These are phyloP conservation scores for Scaptomyza flava DNA, from an alignment of 2,888 invertebrate species.

Conservation along the genomic window DNA sequence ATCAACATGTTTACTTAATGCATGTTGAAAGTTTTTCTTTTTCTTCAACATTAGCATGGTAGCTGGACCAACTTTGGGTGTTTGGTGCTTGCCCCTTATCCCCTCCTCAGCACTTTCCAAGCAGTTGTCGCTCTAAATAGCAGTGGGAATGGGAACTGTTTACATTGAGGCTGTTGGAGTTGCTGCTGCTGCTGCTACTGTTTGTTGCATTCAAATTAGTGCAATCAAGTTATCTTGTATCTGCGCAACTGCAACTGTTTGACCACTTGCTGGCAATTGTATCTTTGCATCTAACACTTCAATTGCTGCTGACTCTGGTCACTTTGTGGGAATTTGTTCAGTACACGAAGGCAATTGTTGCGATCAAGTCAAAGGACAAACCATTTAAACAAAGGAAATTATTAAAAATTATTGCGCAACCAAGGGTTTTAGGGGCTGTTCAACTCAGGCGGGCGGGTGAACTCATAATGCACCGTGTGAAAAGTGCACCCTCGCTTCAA, in stretches of 20 bases:
- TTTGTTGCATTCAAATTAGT: conserved; percentile 73
- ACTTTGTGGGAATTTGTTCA: conserved; percentile 71
- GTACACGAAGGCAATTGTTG: conserved; percentile 48
- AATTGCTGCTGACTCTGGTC: conserved; percentile 52
- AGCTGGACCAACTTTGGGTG: conserved; percentile 37
- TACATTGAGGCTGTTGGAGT: conserved; percentile 20
- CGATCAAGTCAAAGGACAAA: conserved; percentile 69
- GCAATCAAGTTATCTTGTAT: conserved; percentile 80
- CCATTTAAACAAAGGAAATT: conserved; percentile 81
- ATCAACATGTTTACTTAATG: neutral
- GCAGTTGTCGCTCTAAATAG: conserved; percentile 55
- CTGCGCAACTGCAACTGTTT: conserved; percentile 51
- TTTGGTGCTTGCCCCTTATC: conserved; percentile 20
- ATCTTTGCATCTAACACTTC: conserved; percentile 77
- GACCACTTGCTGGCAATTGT: conserved; percentile 72
- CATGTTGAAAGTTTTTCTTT: conserved; percentile 8
- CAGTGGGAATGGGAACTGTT: conserved; percentile 68
- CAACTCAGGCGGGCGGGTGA: neutral
- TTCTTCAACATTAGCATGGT: conserved; percentile 33
- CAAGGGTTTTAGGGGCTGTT: conserved; percentile 31
- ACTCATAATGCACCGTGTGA: conserved; percentile 66
- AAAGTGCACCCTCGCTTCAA: conserved; percentile 63
- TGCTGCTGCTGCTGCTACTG: conserved; percentile 11
- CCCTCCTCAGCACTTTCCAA: conserved; percentile 14
- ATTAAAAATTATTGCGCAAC: conserved; percentile 79